A percentile compares a stretch with the other conserved stretches of the same genome.
Conservation (phyloP, 2,888 invertebrate genomes). For the Dasysyrphus tricinctus region DNA sequence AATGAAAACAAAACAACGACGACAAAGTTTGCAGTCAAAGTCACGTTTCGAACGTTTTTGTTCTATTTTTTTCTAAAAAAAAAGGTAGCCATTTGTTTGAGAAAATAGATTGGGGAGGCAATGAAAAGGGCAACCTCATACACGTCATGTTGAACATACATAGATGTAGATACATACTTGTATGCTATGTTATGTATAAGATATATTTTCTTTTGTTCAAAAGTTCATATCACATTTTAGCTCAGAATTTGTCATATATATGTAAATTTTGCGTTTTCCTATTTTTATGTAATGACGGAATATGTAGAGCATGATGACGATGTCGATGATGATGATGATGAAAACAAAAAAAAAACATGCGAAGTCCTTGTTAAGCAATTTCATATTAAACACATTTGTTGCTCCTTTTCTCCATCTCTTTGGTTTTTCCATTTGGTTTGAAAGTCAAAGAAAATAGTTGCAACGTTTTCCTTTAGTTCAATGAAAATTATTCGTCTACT, state of each 20-base stretch:
- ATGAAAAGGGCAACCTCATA: conserved; percentile 16
- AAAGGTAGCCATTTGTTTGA: conserved; percentile 71
- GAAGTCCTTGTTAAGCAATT: conserved; percentile 68
- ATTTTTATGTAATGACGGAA: conserved; percentile 66
- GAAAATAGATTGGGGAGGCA: conserved; percentile 57
- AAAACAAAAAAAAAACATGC: conserved; percentile 9
- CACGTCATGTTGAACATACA: conserved; percentile 45
- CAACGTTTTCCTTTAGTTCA: conserved; percentile 59
- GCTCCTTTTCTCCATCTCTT: conserved; percentile 21
- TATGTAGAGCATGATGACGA: conserved; percentile 35
- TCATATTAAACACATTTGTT: conserved; percentile 74
- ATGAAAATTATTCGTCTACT: conserved; percentile 41
- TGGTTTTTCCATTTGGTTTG: conserved; percentile 17
- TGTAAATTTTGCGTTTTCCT: conserved; percentile 70
- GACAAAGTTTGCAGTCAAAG: conserved; percentile 71
- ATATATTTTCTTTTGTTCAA: conserved; percentile 48
- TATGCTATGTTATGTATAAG: too few relatives aligned
- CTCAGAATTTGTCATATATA: conserved; percentile 73
- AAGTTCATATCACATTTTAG: conserved; percentile 66
- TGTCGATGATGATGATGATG: conserved; percentile 6
- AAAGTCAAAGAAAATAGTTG: conserved; percentile 56
- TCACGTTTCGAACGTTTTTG: conserved; percentile 72
- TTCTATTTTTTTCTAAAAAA: conserved; percentile 18
- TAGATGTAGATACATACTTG: not conserved
- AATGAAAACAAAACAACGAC: conserved; percentile 63